Conservation (phyloP, 2,888 invertebrate genomes). For the Oscheius sp. region DNA sequence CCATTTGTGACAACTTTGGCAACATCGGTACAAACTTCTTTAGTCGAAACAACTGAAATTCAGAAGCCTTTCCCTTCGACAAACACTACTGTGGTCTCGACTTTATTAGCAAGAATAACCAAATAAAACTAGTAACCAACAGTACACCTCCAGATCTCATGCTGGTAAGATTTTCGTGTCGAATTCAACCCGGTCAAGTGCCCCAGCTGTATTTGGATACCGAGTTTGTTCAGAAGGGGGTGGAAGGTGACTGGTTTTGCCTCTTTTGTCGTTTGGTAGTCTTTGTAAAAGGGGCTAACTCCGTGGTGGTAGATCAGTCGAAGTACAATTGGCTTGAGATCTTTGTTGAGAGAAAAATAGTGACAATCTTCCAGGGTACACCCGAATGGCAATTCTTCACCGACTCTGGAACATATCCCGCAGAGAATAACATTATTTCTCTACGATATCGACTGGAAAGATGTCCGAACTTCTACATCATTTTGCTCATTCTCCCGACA, state of each 20-base stretch:
- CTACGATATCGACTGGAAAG: not conserved
- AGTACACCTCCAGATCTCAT: no score
- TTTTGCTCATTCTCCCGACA: not conserved
- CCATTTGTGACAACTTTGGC: not conserved
- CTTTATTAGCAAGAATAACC: not conserved
- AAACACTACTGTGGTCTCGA: not conserved
- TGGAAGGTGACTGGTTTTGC: not conserved
- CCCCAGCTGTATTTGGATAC: no score
- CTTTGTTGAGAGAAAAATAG: not conserved
- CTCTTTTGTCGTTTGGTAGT: not conserved
- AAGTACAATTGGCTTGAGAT: no score
- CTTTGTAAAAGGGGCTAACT: no score
- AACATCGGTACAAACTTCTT: not conserved
- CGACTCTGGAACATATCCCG: not conserved
- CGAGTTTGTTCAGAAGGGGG: not conserved
- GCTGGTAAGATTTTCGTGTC: no score
- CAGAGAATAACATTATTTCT: not conserved
- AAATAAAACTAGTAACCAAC: no score
- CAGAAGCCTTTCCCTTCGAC: slow-evolving; percentile 2
- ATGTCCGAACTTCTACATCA: not conserved
- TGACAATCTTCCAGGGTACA: not conserved
- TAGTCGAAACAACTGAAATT: not conserved
- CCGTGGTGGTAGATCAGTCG: no score
- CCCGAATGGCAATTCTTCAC: not conserved
- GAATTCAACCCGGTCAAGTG: no score